phyloP scores from a whole-genome alignment of 2,113 vertebrate genomes.

The Psittacula cyanocephala region DNA sequence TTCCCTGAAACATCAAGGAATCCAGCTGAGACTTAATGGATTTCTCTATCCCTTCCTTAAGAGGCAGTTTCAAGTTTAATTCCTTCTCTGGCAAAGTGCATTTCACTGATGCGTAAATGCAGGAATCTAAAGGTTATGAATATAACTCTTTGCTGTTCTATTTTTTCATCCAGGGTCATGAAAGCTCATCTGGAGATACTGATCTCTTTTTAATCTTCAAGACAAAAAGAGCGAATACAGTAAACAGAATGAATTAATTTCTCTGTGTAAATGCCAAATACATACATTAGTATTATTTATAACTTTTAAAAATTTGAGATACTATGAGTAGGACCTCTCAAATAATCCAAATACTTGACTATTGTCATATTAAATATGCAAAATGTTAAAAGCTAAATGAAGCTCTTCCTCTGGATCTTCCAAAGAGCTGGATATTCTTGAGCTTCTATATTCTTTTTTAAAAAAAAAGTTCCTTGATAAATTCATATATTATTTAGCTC shows the following conservation, averaged over 20 bases:
- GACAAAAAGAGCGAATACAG: neutral
- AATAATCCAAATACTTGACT: neutral
- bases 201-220: neutral
- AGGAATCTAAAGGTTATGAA: conserved; percentile 30
- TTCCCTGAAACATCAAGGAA: conserved; percentile 35
- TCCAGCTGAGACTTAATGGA: neutral
- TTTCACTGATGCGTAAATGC: conserved; percentile 2
- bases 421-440: neutral
- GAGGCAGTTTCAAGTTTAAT: conserved; percentile 35
- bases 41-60: conserved; percentile 30
- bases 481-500: neutral
- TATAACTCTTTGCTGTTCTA: neutral
- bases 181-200: neutral
- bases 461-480: neutral
- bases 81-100: neutral
- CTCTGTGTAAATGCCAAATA: neutral
- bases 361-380: neutral
- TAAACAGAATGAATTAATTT: neutral
- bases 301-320: neutral
- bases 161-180: conserved; percentile 7
- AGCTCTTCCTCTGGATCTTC: neutral
- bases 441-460: neutral
- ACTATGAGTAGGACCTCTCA: neutral
- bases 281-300: neutral
- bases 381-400: neutral